phyloP scores from a whole-genome alignment of 2,797 vertebrate species.

The Hippopotamyrus pictus region DNA sequence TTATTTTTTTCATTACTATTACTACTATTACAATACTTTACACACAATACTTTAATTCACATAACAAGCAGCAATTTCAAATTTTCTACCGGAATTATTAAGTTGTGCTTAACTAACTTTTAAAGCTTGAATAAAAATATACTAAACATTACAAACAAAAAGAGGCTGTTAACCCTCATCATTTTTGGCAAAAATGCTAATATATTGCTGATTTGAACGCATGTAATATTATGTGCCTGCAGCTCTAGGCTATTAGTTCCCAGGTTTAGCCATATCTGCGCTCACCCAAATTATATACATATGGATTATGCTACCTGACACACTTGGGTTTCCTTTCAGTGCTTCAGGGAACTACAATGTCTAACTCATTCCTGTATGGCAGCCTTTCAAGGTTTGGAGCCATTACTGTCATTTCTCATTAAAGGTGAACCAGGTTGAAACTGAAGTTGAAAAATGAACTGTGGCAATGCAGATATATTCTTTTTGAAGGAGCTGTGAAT shows the following conservation, averaged over 20 bases:
- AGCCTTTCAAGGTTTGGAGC: neutral
- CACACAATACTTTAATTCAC: neutral
- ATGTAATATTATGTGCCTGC: neutral
- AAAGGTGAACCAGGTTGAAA: neutral
- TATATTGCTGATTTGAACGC: neutral
- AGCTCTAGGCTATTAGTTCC: neutral
- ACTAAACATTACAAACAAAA: neutral
- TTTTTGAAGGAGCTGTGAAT: neutral
- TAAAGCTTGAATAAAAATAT: neutral
- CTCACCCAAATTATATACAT: neutral
- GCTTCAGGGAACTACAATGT: neutral
- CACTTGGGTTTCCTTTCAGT: neutral
- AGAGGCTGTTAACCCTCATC: neutral
- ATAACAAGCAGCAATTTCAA: neutral
- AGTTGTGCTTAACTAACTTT: neutral
- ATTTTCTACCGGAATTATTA: neutral
- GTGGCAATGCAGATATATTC: neutral
- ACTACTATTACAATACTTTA: neutral
- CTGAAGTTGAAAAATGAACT: neutral
- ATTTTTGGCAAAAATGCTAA: neutral
- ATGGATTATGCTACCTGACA: neutral
- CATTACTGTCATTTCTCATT: neutral
- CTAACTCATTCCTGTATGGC: neutral
- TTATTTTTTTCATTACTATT: neutral
- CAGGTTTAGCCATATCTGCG: neutral